A percentile compares a stretch with the other conserved stretches of the same genome.
phyloP scores from a whole-genome alignment of 2,113 vertebrate species.

The Aleadryas rufinucha region DNA sequence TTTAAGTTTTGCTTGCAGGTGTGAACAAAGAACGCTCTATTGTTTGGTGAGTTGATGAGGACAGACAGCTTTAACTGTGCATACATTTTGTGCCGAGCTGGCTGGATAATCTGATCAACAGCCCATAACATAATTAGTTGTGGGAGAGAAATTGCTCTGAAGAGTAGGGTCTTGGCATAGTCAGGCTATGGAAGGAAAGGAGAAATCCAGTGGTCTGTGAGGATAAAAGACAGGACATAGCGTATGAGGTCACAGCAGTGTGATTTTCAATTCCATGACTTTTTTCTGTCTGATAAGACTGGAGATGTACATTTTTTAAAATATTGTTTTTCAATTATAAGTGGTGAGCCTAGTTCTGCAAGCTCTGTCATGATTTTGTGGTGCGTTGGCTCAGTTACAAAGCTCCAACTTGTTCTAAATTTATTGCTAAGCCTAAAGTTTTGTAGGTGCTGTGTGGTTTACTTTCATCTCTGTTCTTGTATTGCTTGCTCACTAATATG shows the following conservation, averaged over 20 bases:
- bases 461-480: background rate
- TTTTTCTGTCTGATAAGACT: background rate
- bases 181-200: background rate
- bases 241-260: background rate
- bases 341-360: background rate
- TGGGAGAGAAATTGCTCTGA: background rate
- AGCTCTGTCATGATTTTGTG: background rate
- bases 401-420: background rate
- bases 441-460: background rate
- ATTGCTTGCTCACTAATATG: background rate
- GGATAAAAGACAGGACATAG: background rate
- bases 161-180: background rate
- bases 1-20: background rate
- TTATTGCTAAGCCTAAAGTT: background rate
- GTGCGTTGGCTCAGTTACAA: background rate
- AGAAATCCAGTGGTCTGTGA: background rate
- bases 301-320: background rate
- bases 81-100: accelerated
- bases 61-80: background rate
- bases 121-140: accelerated
- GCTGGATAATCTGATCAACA: background rate
- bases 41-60: background rate
- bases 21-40: background rate
- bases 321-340: background rate
- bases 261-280: background rate